Conservation (phyloP, 2,888 invertebrate species). For the Merodon equestris region DNA sequence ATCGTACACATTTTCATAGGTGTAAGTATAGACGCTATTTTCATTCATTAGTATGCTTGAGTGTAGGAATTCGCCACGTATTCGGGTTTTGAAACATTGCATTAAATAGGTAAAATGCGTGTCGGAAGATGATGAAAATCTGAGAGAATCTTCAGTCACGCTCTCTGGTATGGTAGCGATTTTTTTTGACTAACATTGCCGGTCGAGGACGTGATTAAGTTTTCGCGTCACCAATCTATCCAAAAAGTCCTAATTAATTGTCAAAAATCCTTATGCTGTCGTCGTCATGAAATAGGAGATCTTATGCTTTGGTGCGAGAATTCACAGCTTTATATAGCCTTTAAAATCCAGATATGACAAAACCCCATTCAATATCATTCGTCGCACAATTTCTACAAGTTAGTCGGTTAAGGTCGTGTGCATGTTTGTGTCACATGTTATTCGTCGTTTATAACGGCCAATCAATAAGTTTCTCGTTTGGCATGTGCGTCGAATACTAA, state of each 20-base stretch:
- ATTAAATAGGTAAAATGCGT: too few relatives aligned
- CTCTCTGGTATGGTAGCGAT: too few relatives aligned
- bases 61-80: conserved; percentile 2
- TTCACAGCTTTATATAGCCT: too few relatives aligned
- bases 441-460: conserved; percentile 32
- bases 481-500: conserved; percentile 52
- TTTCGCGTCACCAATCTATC: too few relatives aligned
- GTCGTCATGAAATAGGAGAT: too few relatives aligned
- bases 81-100: background rate
- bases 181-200: too few relatives aligned
- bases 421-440: conserved; percentile 13
- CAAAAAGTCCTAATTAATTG: too few relatives aligned
- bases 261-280: too few relatives aligned
- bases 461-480: conserved; percentile 23
- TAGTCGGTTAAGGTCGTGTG: conserved; percentile 54
- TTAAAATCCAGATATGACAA: conserved; percentile 12
- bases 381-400: conserved; percentile 43
- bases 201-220: too few relatives aligned
- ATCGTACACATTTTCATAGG: background rate
- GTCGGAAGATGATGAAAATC: background rate
- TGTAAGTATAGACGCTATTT: conserved; percentile 15
- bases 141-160: too few relatives aligned
- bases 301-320: too few relatives aligned
- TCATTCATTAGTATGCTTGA: conserved; percentile 26
- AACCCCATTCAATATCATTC: conserved; percentile 7